Evolutionary conservation across 2,888 invertebrate genomes (phyloP).

Genomic region (Aproaerema taeniolella): DNA sequence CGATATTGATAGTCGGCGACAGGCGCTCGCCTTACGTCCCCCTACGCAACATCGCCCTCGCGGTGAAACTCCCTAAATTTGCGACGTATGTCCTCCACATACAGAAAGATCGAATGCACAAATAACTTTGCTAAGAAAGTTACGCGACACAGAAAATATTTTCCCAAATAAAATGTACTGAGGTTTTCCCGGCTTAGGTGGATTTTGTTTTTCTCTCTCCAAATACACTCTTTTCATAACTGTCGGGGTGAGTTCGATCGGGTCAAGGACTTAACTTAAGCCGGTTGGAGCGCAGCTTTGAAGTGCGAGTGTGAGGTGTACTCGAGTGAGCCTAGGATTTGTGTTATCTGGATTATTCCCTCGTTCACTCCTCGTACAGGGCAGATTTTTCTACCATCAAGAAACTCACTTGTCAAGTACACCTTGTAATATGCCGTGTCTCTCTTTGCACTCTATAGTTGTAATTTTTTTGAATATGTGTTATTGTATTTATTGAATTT

Average conservation of each 20-base stretch:
- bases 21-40: constrained; percentile 32
- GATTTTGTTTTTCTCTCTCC: constrained; percentile 48
- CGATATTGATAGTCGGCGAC: constrained; percentile 73
- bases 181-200: constrained; percentile 58
- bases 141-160: constrained; percentile 62
- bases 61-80: too few species aligned
- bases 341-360: constrained; percentile 8
- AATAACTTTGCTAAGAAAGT: too few species aligned
- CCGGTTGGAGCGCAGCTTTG: constrained; percentile 39
- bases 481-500: too few species aligned
- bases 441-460: too few species aligned
- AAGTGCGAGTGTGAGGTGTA: constrained; percentile 21
- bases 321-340: constrained; percentile 7
- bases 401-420: too few species aligned
- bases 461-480: too few species aligned
- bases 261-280: constrained; percentile 53
- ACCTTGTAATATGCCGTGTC: too few species aligned
- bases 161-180: constrained; percentile 50
- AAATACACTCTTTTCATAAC: constrained; percentile 65
- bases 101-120: too few species aligned
- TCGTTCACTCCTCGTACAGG: too few species aligned
- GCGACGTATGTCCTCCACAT: too few species aligned
- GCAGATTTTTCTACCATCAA: too few species aligned
- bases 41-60: not conserved
- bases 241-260: constrained; percentile 56